Base-by-base conservation (phyloP, 1,140 invertebrate species). In the Reticulitermes speratus region DNA sequence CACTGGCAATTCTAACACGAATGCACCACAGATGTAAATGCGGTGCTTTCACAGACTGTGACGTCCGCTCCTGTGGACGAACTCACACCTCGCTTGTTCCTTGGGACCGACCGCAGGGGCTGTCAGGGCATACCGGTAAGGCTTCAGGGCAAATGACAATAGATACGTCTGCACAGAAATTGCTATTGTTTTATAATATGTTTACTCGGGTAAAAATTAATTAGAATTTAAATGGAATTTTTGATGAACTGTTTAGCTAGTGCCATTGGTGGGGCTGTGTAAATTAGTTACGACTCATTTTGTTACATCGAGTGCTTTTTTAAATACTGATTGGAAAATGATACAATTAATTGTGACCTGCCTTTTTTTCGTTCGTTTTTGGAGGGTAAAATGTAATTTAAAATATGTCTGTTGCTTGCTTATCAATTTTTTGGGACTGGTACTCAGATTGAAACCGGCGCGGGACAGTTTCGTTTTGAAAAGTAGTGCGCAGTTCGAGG, bases 361-460 rank as follows among this genome's bases (percentile, higher is more conserved):
- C 16, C 65, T 30, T 75, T 75, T 69, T 75, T 75, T 30, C n/a
- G 65, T 75, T 75, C 65, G 2, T 83, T 44, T 44, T 83, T n/a
- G 82, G 21, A 44, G 32, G n/a, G 25, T 44, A 83, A 83, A 83
- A 45, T 83, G 25, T 21, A 44, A 44, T 83, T 83, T 83, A 21
- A 48, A 83, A 83, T 83, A 44, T 45, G 32, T 48, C 82, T 48
- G 21, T n/a, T 83, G 32, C 32, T 44, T 44, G 19, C 38, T 83
- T 83, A 83, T 45, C 44, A 44, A 83, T 83, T 83, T 44, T 83
- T 83, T 83, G 38, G 38, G 38, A 44, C 44, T 82, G 81, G 83
- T 86, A 86, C 52, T 82, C 83, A 84, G 86, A 82, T 86, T 86
- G 75, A 86, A 86, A 84, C 84, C 86, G 81, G 82, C 86, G 86